A percentile compares a stretch with the other conserved stretches of the same genome.
Conservation (phyloP, 2,113 vertebrate genomes). For the Deroptyus accipitrinus region DNA sequence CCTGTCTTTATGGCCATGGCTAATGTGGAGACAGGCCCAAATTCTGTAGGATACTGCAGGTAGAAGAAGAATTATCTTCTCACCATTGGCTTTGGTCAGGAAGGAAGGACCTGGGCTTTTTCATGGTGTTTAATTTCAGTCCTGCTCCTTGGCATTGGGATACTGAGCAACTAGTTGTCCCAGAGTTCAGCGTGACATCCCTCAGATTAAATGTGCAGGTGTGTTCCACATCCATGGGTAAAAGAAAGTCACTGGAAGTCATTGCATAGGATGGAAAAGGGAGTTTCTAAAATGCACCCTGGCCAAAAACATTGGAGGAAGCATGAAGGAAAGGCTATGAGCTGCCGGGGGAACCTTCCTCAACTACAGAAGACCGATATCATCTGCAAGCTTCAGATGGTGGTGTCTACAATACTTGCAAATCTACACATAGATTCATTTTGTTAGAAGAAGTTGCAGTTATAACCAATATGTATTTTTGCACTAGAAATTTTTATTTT, state of each 20-base stretch:
- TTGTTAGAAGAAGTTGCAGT: not conserved
- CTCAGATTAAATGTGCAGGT: not conserved
- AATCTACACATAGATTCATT: not conserved
- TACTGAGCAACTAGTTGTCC: not conserved
- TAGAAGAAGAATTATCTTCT: not conserved
- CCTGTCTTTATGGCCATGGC: not conserved
- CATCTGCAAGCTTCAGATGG: not conserved
- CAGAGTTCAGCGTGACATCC: not conserved
- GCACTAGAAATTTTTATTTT: not conserved
- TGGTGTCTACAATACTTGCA: not conserved
- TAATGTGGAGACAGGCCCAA: not conserved
- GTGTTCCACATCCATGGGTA: not conserved
- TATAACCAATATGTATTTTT: not conserved
- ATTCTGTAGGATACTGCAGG: not conserved
- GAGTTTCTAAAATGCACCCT: not conserved
- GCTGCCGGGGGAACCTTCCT: not conserved
- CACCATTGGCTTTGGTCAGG: not conserved
- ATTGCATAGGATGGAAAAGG: accelerated
- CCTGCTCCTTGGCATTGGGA: not conserved
- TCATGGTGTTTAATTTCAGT: not conserved
- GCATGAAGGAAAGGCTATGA: not conserved
- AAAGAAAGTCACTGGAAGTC: not conserved
- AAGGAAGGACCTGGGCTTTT: not conserved
- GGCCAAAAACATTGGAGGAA: not conserved
- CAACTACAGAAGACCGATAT: not conserved